Evolutionary conservation across 2,888 invertebrate genomes (phyloP).

Genomic region (Odiellus spinosus): DNA sequence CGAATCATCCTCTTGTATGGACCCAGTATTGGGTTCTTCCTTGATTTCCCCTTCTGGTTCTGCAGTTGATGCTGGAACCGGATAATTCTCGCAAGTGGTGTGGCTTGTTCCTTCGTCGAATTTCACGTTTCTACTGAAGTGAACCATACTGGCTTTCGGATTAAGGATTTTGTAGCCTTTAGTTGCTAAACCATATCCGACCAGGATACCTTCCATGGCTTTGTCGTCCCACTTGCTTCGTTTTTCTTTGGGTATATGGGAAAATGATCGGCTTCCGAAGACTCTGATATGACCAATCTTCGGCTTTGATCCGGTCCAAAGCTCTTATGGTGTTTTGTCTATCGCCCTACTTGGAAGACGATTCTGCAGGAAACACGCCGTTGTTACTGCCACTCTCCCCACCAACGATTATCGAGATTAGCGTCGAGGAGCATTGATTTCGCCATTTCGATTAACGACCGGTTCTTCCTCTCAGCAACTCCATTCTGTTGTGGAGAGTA

Average conservation of each 20-base stretch:
- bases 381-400: slow-evolving; percentile 19
- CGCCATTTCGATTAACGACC: slow-evolving; percentile 17
- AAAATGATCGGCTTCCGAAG: slow-evolving; percentile 15
- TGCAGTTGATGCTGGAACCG: no score
- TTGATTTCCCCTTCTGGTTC: no score
- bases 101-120: slow-evolving; percentile 1
- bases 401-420: slow-evolving; percentile 12
- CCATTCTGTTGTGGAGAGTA: slow-evolving; percentile 20
- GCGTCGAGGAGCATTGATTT: slow-evolving; percentile 14
- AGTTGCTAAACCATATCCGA: slow-evolving; percentile 14
- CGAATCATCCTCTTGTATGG: no score
- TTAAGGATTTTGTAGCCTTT: slow-evolving; percentile 6
- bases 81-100: no score
- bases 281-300: slow-evolving; percentile 12
- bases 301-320: slow-evolving; percentile 11
- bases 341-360: slow-evolving; percentile 5
- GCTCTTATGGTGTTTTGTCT: slow-evolving; percentile 17
- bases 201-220: slow-evolving; percentile 4
- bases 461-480: slow-evolving; percentile 18
- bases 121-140: slow-evolving; percentile 11
- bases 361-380: slow-evolving; percentile 19
- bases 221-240: slow-evolving; percentile 10
- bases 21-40: no score
- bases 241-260: slow-evolving; percentile 8
- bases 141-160: slow-evolving; percentile 5